These are phyloP conservation scores for Liasis olivaceus DNA, from an alignment of 2,797 vertebrate genomes.

Conservation along the genomic window DNA sequence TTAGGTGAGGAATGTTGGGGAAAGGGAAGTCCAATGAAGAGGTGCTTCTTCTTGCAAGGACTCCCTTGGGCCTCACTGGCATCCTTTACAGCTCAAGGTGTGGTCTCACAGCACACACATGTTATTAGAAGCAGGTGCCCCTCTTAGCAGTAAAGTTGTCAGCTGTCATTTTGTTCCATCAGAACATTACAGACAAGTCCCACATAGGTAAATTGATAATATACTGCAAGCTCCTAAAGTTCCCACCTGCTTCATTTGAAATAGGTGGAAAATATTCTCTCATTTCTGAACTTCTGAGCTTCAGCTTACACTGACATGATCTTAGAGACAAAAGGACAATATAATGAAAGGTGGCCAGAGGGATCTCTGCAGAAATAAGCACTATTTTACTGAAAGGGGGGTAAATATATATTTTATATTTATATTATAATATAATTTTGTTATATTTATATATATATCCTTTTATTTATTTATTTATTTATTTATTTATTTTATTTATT, in stretches of 20 bases:
- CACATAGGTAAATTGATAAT: background rate
- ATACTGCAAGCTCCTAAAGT: background rate
- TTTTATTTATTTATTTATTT: no score
- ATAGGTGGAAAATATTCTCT: background rate
- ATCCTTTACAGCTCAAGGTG: background rate
- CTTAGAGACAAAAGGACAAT: background rate
- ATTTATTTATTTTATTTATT: no score
- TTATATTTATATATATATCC: no score
- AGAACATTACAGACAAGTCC: background rate
- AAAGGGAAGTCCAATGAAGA: background rate
- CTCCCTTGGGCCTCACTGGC: slow-evolving; percentile 2
- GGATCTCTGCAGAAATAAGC: background rate
- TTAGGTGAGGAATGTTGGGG: background rate
- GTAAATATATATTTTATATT: background rate
- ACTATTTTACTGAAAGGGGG: background rate
- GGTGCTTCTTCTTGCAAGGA: background rate
- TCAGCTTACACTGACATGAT: background rate
- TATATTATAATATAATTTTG: no score
- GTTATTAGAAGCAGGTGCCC: slow-evolving; percentile 26
- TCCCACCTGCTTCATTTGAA: background rate
- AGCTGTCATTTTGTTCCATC: slow-evolving; percentile 19
- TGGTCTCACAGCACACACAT: background rate
- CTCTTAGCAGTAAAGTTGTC: slow-evolving; percentile 14
- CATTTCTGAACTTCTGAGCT: background rate
- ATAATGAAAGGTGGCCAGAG: background rate